Conservation (phyloP, 2,888 invertebrate genomes). For the Drosophila imparisetae region DNA sequence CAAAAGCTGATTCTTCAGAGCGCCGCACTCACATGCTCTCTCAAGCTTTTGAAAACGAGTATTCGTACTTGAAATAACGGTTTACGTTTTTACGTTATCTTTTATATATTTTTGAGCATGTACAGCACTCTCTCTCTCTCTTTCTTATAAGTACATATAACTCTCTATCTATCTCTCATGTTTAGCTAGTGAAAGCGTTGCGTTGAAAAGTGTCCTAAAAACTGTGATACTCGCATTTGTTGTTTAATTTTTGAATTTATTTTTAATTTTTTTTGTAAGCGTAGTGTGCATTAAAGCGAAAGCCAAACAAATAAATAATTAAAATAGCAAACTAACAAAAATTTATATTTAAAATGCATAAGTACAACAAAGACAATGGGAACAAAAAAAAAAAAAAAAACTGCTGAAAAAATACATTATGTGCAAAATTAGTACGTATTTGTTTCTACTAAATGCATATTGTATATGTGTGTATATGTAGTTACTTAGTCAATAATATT, state of each 20-base stretch:
- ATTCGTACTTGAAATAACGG: constrained; percentile 33
- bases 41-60: constrained; percentile 30
- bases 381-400: constrained; percentile 27
- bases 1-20: constrained; percentile 45
- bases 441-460: constrained; percentile 78
- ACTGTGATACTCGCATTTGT: constrained; percentile 72
- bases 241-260: constrained; percentile 44
- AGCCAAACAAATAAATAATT: constrained; percentile 76
- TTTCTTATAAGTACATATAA: constrained; percentile 33
- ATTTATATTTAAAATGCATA: constrained; percentile 75
- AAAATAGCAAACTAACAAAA: constrained; percentile 77
- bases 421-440: constrained; percentile 77
- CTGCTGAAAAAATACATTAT: constrained; percentile 40
- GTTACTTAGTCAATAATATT: constrained; percentile 32
- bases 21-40: constrained; percentile 41
- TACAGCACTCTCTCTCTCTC: constrained; percentile 65
- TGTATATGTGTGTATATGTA: constrained; percentile 72
- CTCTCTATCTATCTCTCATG: constrained; percentile 63
- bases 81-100: constrained; percentile 61
- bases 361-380: constrained; percentile 60
- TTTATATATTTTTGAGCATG: constrained; percentile 75
- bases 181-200: constrained; percentile 74
- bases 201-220: constrained; percentile 63
- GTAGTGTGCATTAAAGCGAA: constrained; percentile 76
- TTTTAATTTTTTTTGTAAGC: constrained; percentile 65